phyloP scores from a whole-genome alignment of 2,888 invertebrate genomes.

The Slavum lentiscoides region DNA sequence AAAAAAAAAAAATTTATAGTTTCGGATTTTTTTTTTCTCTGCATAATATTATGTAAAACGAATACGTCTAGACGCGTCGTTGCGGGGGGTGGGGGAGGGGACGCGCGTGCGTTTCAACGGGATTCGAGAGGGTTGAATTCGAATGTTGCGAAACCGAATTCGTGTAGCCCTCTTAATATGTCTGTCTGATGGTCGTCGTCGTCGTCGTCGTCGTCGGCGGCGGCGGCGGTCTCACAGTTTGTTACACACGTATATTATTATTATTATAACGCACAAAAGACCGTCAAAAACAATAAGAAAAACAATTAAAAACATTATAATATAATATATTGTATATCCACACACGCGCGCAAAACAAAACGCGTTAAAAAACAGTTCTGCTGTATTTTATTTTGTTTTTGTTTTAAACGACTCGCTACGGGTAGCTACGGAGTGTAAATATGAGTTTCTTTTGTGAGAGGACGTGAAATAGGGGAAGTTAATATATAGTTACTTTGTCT shows the following conservation, averaged over 20 bases:
- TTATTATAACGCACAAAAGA: slow-evolving; percentile 10
- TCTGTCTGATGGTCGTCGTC: slow-evolving; percentile 13
- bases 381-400: not conserved
- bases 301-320: slow-evolving; percentile 45
- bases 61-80: slow-evolving; percentile 25
- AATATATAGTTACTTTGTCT: not conserved
- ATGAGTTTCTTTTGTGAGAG: slow-evolving; percentile 2
- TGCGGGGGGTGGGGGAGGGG: too few relatives aligned
- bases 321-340: slow-evolving; percentile 31
- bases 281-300: slow-evolving; percentile 34
- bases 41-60: not conserved
- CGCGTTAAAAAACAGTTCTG: too few relatives aligned
- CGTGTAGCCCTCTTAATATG: slow-evolving; percentile 9
- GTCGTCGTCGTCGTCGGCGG: too few relatives aligned
- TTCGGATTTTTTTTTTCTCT: too few relatives aligned
- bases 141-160: slow-evolving; percentile 31
- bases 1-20: too few relatives aligned
- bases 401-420: not conserved
- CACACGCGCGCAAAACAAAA: not conserved
- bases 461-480: not conserved
- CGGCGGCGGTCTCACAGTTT: slow-evolving; percentile 21
- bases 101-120: slow-evolving; percentile 12
- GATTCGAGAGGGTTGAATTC: slow-evolving; percentile 32
- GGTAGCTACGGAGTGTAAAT: not conserved
- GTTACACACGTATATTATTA: not conserved